Conservation (phyloP, 1,140 invertebrate genomes). For the Tenebrio molitor region DNA sequence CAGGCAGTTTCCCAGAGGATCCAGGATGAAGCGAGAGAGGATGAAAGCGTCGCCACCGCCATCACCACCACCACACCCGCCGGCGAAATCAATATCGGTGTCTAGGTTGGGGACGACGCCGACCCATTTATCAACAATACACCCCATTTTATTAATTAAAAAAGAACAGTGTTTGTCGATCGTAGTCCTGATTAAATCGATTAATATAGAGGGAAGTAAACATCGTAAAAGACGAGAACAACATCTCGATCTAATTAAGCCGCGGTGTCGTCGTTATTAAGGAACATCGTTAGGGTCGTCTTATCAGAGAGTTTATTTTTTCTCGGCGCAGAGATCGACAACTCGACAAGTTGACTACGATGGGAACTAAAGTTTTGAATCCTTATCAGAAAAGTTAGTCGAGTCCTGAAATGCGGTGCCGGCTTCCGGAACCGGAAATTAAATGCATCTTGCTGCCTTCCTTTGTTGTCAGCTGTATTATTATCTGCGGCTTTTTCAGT, state of each 20-base stretch:
- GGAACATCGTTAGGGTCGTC: slow-evolving; percentile 21
- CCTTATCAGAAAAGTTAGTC: slow-evolving; percentile 27
- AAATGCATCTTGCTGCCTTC: slow-evolving; percentile 45
- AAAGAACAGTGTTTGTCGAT: slow-evolving; percentile 24
- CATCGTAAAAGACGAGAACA: slow-evolving; percentile 14
- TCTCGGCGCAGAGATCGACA: slow-evolving; percentile 1
- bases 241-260: slow-evolving; percentile 27
- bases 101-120: slow-evolving; percentile 39
- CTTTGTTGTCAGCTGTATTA: slow-evolving; percentile 33
- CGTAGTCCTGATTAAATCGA: slow-evolving; percentile 9
- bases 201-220: slow-evolving; percentile 13
- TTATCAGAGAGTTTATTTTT: slow-evolving; percentile 30
- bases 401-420: slow-evolving; percentile 27
- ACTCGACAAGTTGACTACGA: background rate
- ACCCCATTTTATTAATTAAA: slow-evolving; percentile 34
- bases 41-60: slow-evolving; percentile 35
- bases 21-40: slow-evolving; percentile 34
- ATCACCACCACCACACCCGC: slow-evolving; percentile 40
- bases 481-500: slow-evolving; percentile 1
- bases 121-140: slow-evolving; percentile 36
- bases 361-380: background rate
- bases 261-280: background rate
- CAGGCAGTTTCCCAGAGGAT: slow-evolving; percentile 37
- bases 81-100: slow-evolving; percentile 41
- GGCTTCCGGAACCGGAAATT: slow-evolving; percentile 43